Evolutionary conservation across 2,888 invertebrate genomes (phyloP).

Genomic region (Steromphala cineraria): DNA sequence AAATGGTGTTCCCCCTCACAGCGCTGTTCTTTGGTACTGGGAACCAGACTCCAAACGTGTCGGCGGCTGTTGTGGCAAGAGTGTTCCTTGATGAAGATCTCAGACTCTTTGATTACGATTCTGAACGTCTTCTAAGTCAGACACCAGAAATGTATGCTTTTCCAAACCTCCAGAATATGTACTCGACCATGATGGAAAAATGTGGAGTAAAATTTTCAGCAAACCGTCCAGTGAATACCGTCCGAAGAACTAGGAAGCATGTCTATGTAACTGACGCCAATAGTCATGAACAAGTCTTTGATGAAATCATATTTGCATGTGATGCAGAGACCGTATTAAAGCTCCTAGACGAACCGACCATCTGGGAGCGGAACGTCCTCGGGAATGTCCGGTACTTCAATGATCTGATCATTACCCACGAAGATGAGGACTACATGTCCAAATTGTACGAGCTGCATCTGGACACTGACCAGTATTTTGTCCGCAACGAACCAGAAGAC

Average conservation of each 20-base stretch:
- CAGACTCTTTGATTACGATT: conserved; percentile 61
- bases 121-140: conserved; percentile 55
- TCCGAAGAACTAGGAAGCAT: conserved; percentile 37
- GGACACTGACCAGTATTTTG: conserved; percentile 60
- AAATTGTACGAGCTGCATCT: conserved; percentile 59
- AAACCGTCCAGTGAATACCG: conserved; percentile 43
- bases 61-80: conserved; percentile 62
- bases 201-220: conserved; percentile 43
- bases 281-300: conserved; percentile 48
- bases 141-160: conserved; percentile 67
- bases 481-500: conserved; percentile 53
- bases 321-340: conserved; percentile 62
- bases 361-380: conserved; percentile 53
- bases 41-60: conserved; percentile 63
- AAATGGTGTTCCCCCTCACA: conserved; percentile 64
- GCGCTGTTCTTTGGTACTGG: conserved; percentile 68
- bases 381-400: conserved; percentile 63
- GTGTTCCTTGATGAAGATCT: conserved; percentile 65
- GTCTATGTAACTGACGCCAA: conserved; percentile 50
- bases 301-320: conserved; percentile 63
- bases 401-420: conserved; percentile 63
- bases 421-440: conserved; percentile 63
- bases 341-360: conserved; percentile 51
- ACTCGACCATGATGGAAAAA: conserved; percentile 51
- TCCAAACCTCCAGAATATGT: conserved; percentile 61